These are phyloP conservation scores for Sebastes elongatus DNA, from an alignment of 2,797 vertebrate genomes.

Conservation along the genomic window DNA sequence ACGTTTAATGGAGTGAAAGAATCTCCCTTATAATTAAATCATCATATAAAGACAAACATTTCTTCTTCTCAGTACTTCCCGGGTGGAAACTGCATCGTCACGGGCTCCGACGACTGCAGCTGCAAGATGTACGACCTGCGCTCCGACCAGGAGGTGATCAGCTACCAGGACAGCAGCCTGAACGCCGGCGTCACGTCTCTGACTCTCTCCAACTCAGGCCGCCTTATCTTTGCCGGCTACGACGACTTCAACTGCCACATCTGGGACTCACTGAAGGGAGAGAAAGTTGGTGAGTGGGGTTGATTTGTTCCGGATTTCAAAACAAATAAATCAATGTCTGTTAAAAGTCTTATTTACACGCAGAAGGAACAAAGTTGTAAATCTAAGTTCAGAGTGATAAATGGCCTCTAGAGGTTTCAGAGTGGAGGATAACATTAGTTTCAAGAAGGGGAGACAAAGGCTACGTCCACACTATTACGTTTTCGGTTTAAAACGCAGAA, in stretches of 20 bases:
- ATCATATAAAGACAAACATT: not conserved
- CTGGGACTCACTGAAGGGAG: constrained; percentile 89
- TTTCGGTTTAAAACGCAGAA: too few relatives aligned
- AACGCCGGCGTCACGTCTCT: constrained; percentile 83
- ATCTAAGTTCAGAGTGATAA: not conserved
- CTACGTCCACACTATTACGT: too few relatives aligned
- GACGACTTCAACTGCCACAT: constrained; percentile 99
- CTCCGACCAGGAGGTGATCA: constrained; percentile 81
- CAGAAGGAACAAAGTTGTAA: not conserved
- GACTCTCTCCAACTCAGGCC: constrained; percentile 82
- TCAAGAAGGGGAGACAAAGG: not conserved
- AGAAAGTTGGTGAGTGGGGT: constrained; percentile 79
- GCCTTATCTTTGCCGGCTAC: constrained; percentile 93
- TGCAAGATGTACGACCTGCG: constrained; percentile 93
- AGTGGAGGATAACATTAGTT: not conserved
- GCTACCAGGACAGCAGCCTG: constrained; percentile 71
- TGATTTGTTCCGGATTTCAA: not conserved
- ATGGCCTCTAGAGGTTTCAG: not conserved
- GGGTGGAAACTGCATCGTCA: constrained; percentile 87
- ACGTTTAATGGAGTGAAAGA: not conserved
- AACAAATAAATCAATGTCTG: not conserved
- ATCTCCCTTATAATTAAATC: not conserved
- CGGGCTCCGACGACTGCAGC: constrained; percentile 92
- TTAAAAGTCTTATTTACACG: not conserved
- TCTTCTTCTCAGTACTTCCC: constrained; percentile 86